A percentile compares a stretch with the other conserved stretches of the same genome.
phyloP scores from a whole-genome alignment of 2,888 invertebrate genomes.

The Drosophila barbarae region DNA sequence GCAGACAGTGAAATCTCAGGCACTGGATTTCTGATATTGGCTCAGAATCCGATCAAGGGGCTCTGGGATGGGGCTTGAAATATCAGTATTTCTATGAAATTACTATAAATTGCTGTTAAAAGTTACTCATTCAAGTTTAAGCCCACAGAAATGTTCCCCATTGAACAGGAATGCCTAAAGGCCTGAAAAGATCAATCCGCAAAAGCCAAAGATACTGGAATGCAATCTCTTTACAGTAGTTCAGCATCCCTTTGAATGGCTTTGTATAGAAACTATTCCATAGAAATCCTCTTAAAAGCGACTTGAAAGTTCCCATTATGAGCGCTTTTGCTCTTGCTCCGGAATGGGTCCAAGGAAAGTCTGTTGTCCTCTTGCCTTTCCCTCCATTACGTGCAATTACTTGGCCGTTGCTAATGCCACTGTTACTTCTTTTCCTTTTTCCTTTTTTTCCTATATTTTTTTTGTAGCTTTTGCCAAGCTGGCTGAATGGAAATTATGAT shows the following conservation, averaged over 20 bases:
- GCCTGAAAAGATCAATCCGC: slow-evolving; percentile 12
- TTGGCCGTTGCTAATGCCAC: slow-evolving; percentile 32
- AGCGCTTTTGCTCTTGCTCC: slow-evolving; percentile 16
- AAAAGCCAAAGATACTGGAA: not conserved
- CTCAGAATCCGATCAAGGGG: not conserved
- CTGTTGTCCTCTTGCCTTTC: slow-evolving; percentile 25
- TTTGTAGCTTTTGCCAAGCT: slow-evolving; percentile 9
- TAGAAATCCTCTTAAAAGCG: slow-evolving; percentile 28
- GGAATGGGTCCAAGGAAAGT: slow-evolving; percentile 26
- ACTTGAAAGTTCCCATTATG: slow-evolving; percentile 33
- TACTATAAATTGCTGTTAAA: not conserved
- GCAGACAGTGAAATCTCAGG: slow-evolving; percentile 43
- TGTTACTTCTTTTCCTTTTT: slow-evolving; percentile 17
- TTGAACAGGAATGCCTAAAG: not conserved
- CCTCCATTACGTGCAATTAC: slow-evolving; percentile 38
- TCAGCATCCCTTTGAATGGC: slow-evolving; percentile 26
- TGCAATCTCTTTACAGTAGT: slow-evolving; percentile 7
- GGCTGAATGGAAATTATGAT: slow-evolving; percentile 61
- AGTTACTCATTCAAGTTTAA: not conserved
- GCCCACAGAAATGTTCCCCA: not conserved
- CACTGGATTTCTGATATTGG: slow-evolving; percentile 2
- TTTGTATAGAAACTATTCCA: slow-evolving; percentile 26
- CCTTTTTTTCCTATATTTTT: not conserved
- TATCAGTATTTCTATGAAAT: not conserved
- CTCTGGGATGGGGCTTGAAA: not conserved